Base-by-base conservation (phyloP, 2,797 vertebrate genomes). In the Sarcophilus harrisii region DNA sequence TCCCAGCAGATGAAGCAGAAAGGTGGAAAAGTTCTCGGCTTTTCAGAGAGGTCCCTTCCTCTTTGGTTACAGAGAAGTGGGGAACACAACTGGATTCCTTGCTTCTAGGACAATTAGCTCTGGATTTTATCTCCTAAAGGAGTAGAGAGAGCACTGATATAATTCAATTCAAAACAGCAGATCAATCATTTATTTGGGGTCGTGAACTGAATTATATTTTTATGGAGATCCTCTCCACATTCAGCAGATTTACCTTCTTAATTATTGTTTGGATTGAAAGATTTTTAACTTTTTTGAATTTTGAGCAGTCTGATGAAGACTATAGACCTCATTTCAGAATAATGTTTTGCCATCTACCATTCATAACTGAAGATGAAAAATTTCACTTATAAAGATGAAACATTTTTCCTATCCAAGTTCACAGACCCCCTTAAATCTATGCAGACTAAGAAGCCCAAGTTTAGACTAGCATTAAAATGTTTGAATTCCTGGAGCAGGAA, bases 401-500 rank as follows among this genome's bases (percentile, higher is more conserved):
- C 49, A 87, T 87, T 87, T 87, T 87, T 87, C 73, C 38, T 87
- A 27, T 49, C 58, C 38, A 49, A 87, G 21, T 12, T 49, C 73
- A 87, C 27, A 9, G 38, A 87, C 24, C 9, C 21, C 3, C 24
- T 87, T 24, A 87, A 87, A 87, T 87, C 38, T 28, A 49, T 27
- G 24, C 73, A 87, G 3, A 87, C 73, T 49, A 87, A 87, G 38
- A 87, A 87, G 73, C 24, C 10, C 94, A 66, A 92, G 92, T 60
- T 95, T 93, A 91, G 59, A 49, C 2, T 32, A 93, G 91, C 59
- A n/a, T 90, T 93, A 92, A 94, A 94, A 58, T 94, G 94, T 90
- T 18, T 94, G 11, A 52, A 49, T 93, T 95, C 92, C 57, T 10
- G 73, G 57, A 59, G 29, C 24, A 52, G 10, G 92, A 8, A 92